These are phyloP conservation scores for Sinelater perroti DNA, from an alignment of 2,888 invertebrate genomes.

Conservation along the genomic window DNA sequence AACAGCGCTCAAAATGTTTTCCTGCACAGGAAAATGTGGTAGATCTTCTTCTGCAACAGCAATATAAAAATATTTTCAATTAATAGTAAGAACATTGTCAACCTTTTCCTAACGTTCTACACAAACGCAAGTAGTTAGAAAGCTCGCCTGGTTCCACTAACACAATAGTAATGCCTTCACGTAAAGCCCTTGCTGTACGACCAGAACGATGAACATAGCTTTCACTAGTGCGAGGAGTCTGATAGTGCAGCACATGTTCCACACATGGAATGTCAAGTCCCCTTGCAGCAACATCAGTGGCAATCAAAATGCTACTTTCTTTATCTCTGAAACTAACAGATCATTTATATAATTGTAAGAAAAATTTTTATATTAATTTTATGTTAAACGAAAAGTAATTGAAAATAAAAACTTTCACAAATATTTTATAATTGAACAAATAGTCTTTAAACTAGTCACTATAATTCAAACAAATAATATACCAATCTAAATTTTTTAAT, in stretches of 20 bases:
- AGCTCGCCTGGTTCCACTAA: constrained; percentile 91
- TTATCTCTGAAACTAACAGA: constrained; percentile 72
- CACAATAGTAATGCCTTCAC: constrained; percentile 90
- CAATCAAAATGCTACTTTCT: constrained; percentile 79
- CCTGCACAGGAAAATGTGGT: constrained; percentile 81
- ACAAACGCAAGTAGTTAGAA: constrained; percentile 79
- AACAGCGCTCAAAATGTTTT: constrained; percentile 69
- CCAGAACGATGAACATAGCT: constrained; percentile 97
- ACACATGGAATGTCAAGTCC: constrained; percentile 95
- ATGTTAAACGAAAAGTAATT: no score
- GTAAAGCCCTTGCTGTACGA: constrained; percentile 89
- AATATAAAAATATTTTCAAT: constrained; percentile 3
- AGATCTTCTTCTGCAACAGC: constrained; percentile 77
- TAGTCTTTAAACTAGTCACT: not conserved
- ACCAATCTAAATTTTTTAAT: constrained; percentile 90
- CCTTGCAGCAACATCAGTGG: constrained; percentile 97
- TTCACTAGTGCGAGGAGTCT: constrained; percentile 93
- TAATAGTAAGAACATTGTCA: constrained; percentile 50
- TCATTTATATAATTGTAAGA: not conserved
- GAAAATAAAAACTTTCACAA: not conserved
- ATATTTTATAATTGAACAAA: not conserved
- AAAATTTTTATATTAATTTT: no score
- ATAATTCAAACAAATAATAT: constrained; percentile 24
- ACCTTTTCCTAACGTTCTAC: constrained; percentile 87
- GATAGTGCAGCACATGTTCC: constrained; percentile 96